Conservation (phyloP, 2,113 vertebrate species). For the Parus major region DNA sequence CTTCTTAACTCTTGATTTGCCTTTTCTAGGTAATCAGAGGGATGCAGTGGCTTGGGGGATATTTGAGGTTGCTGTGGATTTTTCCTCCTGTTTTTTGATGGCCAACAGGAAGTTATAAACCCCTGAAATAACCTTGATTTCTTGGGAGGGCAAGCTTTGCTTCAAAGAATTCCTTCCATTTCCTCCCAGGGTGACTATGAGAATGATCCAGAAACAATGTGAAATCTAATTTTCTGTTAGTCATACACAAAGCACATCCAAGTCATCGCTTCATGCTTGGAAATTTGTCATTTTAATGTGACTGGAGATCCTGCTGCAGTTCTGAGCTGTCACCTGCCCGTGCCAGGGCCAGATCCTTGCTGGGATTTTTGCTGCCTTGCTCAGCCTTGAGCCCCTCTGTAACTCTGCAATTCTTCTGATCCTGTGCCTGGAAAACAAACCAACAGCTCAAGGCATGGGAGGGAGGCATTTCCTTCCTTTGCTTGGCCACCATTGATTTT, state of each 20-base stretch:
- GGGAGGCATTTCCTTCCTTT: background rate
- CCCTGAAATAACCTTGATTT: background rate
- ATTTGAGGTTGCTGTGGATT: background rate
- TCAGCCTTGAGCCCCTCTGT: background rate
- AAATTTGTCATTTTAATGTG: background rate
- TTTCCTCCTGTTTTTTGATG: background rate
- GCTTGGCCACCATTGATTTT: background rate
- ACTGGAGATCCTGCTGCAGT: background rate
- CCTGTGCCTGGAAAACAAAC: background rate
- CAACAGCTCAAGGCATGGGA: background rate
- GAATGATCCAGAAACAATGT: background rate
- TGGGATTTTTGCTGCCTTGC: background rate
- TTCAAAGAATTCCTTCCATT: background rate
- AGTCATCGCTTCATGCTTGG: rapidly evolving
- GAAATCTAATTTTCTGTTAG: background rate
- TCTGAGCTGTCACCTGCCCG: background rate
- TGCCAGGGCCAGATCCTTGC: background rate
- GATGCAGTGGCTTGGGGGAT: background rate
- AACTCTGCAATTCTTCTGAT: background rate
- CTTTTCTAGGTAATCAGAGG: background rate
- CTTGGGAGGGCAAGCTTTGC: background rate
- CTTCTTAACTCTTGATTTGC: background rate
- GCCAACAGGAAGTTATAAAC: background rate
- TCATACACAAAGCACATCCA: background rate
- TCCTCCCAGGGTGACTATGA: background rate